These are phyloP conservation scores for Varroa destructor DNA, from an alignment of 1,140 invertebrate genomes.

Conservation along the genomic window DNA sequence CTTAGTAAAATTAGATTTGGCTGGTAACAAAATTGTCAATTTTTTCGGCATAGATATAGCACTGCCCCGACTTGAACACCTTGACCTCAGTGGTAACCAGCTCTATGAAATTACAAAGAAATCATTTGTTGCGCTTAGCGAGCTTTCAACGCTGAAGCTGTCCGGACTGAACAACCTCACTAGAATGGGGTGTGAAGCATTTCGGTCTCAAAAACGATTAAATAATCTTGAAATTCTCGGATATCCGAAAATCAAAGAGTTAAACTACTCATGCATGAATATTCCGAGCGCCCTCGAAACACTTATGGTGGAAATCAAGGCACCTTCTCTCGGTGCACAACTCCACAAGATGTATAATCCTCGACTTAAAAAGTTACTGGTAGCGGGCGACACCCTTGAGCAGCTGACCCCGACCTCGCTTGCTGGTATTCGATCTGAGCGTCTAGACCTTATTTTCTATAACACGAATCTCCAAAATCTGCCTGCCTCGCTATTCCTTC, in stretches of 20 bases:
- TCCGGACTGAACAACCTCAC: constrained; percentile 53
- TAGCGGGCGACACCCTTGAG: constrained; percentile 59
- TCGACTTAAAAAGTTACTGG: constrained; percentile 55
- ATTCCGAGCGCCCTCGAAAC: constrained; percentile 40
- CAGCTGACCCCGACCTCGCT: constrained; percentile 66
- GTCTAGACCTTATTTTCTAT: constrained; percentile 55
- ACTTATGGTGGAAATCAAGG: constrained; percentile 72
- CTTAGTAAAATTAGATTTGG: constrained; percentile 61
- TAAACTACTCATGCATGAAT: constrained; percentile 49
- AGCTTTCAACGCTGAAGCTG: constrained; percentile 52
- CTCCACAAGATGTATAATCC: constrained; percentile 61
- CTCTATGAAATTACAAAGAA: constrained; percentile 55
- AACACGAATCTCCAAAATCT: constrained; percentile 63
- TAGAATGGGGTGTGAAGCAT: constrained; percentile 67
- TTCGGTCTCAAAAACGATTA: constrained; percentile 56
- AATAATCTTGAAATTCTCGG: constrained; percentile 63
- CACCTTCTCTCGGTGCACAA: constrained; percentile 63
- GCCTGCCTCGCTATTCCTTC: constrained; percentile 65
- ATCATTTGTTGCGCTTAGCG: constrained; percentile 55
- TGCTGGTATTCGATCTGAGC: constrained; percentile 53
- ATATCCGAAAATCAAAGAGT: constrained; percentile 49
- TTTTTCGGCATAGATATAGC: constrained; percentile 49
- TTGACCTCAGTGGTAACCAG: constrained; percentile 66
- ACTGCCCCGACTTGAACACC: constrained; percentile 50
- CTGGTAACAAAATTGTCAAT: constrained; percentile 55